These are phyloP conservation scores for Himalopsyche tibetana DNA, from an alignment of 2,888 invertebrate genomes.

Conservation along the genomic window DNA sequence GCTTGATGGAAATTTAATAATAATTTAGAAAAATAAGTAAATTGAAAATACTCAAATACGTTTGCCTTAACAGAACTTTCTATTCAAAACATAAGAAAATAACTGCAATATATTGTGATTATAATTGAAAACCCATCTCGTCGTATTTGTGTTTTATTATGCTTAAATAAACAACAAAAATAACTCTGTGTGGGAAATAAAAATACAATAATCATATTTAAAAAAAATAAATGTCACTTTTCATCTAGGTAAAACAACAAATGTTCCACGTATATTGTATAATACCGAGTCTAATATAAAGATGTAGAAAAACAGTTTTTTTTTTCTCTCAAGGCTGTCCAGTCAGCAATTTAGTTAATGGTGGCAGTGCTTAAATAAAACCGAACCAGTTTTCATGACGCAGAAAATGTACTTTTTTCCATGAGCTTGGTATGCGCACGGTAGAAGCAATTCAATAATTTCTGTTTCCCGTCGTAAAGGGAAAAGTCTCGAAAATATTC, in stretches of 20 bases:
- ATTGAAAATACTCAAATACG: no score
- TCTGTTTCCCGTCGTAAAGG: constrained; percentile 32
- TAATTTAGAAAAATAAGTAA: no score
- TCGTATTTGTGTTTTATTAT: no score
- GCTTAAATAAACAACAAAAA: no score
- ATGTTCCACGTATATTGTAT: not conserved
- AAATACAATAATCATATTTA: not conserved
- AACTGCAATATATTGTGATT: no score
- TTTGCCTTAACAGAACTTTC: no score
- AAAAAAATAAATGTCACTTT: constrained; percentile 32
- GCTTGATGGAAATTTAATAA: no score
- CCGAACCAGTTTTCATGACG: constrained; percentile 20
- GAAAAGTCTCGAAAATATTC: constrained; percentile 41
- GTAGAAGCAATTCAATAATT: constrained; percentile 40
- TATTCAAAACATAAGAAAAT: no score
- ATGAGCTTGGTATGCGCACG: constrained; percentile 13
- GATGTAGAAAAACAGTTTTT: constrained; percentile 51
- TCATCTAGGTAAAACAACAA: not conserved
- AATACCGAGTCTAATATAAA: constrained; percentile 19
- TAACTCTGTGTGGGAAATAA: no score
- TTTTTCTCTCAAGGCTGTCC: constrained; percentile 43
- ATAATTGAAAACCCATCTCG: no score
- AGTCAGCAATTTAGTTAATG: constrained; percentile 56
- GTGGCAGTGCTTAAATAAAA: constrained; percentile 35
- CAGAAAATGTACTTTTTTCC: constrained; percentile 32